Conservation (phyloP, 2,888 invertebrate species). For the Leptopilina drosophilae region DNA sequence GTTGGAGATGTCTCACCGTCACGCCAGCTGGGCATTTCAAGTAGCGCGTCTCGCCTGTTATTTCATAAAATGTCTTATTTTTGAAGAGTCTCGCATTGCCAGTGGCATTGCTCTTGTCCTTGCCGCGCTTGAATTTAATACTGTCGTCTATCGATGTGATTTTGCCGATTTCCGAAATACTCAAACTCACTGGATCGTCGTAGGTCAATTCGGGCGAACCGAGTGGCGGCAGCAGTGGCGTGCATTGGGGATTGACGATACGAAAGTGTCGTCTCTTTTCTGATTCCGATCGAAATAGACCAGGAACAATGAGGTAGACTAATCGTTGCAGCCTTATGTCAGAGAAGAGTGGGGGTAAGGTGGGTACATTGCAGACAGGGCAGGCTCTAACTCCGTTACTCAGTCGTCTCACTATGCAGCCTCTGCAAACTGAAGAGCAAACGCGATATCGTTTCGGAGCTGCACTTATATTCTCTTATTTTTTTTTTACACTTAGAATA, state of each 20-base stretch:
- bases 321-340: conserved; percentile 68
- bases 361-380: conserved; percentile 67
- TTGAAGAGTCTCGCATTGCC: neutral
- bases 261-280: conserved; percentile 70
- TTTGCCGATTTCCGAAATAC: conserved; percentile 62
- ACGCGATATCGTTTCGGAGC: conserved; percentile 23
- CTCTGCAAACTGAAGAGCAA: conserved; percentile 68
- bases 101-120: conserved; percentile 26
- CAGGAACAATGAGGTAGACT: conserved; percentile 71
- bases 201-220: conserved; percentile 68
- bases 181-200: conserved; percentile 70
- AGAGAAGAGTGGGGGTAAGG: conserved; percentile 64
- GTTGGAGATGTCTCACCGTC: conserved; percentile 91
- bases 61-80: conserved; percentile 7
- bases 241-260: conserved; percentile 68
- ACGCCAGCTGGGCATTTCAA: conserved; percentile 95
- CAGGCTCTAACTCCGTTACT: conserved; percentile 68
- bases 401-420: conserved; percentile 69
- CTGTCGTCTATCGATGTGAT: conserved; percentile 46
- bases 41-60: conserved; percentile 81
- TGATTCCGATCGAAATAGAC: conserved; percentile 69
- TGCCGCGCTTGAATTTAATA: conserved; percentile 63
- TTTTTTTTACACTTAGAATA: neutral
- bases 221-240: conserved; percentile 60
- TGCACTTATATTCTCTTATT: neutral